phyloP scores from a whole-genome alignment of 2,888 invertebrate genomes.

The Lithophane ornitopus region DNA sequence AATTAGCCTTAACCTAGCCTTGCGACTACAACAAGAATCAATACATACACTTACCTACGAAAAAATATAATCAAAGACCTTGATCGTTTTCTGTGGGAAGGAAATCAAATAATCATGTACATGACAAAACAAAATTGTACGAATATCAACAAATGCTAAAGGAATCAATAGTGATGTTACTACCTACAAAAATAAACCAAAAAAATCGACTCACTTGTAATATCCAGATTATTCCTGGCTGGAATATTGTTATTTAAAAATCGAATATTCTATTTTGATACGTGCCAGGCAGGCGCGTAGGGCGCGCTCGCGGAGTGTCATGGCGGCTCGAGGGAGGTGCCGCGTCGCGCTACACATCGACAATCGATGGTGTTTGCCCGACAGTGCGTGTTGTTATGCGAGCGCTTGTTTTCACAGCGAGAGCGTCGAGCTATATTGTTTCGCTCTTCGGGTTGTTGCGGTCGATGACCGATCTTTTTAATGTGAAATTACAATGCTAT shows the following conservation, averaged over 20 bases:
- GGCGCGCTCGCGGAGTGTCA: constrained; percentile 74
- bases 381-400: constrained; percentile 44
- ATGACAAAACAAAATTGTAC: constrained; percentile 16
- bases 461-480: constrained; percentile 52
- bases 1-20: neutral
- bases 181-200: neutral
- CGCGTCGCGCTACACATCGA: constrained; percentile 63
- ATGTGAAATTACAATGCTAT: constrained; percentile 37
- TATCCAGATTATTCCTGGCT: constrained; percentile 47
- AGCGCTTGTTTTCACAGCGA: constrained; percentile 51
- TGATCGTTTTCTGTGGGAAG: constrained; percentile 44
- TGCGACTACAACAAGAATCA: constrained; percentile 11
- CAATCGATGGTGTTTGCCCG: constrained; percentile 59
- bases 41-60: neutral
- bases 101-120: constrained; percentile 28
- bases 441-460: constrained; percentile 32
- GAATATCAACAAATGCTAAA: constrained; percentile 23
- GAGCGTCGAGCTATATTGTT: constrained; percentile 35
- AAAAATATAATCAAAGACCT: constrained; percentile 33
- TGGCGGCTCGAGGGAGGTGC: constrained; percentile 70
- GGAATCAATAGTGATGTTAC: constrained; percentile 33
- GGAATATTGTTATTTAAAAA: constrained; percentile 59
- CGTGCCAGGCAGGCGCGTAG: constrained; percentile 71
- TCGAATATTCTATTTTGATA: constrained; percentile 71
- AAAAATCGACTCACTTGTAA: constrained; percentile 57